Conservation (phyloP, 2,888 invertebrate species). For the Hymenopus coronatus region DNA sequence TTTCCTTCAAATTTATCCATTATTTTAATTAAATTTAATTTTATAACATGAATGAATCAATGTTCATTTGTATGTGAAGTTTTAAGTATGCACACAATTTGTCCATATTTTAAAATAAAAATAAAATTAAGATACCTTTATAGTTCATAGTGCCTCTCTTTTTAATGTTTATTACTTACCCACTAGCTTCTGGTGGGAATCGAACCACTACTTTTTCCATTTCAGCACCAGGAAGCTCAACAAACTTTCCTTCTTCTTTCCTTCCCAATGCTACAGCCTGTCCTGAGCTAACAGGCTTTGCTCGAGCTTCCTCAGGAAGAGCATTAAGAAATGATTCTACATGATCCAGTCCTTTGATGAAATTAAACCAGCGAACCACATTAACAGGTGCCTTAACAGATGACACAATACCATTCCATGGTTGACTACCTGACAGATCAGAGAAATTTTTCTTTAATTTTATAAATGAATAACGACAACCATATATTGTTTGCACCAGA, state of each 20-base stretch:
- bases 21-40: no score
- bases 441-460: background rate
- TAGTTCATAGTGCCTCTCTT: no score
- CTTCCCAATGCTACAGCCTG: background rate
- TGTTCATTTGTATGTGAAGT: no score
- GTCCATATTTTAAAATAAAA: no score
- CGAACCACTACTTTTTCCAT: slow-evolving; percentile 96
- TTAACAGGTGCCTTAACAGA: slow-evolving; percentile 51
- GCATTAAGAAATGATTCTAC: slow-evolving; percentile 57
- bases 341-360: slow-evolving; percentile 46
- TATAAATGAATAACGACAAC: no score
- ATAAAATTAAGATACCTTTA: no score
- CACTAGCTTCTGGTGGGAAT: slow-evolving; percentile 99
- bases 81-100: no score
- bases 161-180: no score
- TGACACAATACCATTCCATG: slow-evolving; percentile 19
- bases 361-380: slow-evolving; percentile 65
- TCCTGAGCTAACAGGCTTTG: background rate
- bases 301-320: slow-evolving; percentile 54
- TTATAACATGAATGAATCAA: no score
- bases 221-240: slow-evolving; percentile 94
- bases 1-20: no score
- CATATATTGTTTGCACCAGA: no score
- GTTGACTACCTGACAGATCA: slow-evolving; percentile 39
- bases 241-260: slow-evolving; percentile 95